These are phyloP conservation scores for Psittacula derbiana DNA, from an alignment of 2,797 vertebrate species.

Conservation along the genomic window DNA sequence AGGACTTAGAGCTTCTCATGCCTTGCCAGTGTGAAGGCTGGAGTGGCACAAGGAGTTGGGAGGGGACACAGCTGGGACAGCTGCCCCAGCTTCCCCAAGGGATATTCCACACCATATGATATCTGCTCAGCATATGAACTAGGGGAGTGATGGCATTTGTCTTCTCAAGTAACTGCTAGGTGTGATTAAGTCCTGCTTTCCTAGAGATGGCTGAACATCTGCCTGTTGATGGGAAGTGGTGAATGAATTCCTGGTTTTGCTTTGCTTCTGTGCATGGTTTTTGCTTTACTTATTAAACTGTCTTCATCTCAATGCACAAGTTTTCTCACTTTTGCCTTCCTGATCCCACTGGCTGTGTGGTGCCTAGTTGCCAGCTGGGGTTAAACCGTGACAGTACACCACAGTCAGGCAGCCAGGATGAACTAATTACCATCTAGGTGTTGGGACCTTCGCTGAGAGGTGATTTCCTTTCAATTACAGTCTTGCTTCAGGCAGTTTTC, in stretches of 20 bases:
- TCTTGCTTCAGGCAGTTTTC: slow-evolving; percentile 20
- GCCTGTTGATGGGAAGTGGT: neutral
- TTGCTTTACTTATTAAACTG: neutral
- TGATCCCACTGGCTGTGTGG: accelerated
- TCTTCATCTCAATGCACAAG: neutral
- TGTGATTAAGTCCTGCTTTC: neutral
- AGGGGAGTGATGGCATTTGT: neutral
- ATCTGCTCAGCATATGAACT: neutral
- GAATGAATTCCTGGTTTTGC: neutral
- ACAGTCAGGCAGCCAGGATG: neutral
- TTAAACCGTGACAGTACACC: neutral
- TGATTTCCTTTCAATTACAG: neutral
- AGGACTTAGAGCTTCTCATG: neutral
- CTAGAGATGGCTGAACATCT: neutral
- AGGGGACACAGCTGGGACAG: neutral
- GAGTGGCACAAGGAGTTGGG: neutral
- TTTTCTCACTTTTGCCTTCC: neutral
- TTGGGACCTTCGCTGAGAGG: neutral
- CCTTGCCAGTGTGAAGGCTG: neutral
- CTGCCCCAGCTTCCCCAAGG: neutral
- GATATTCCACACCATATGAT: neutral
- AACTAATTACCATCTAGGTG: neutral
- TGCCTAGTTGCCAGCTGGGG: neutral
- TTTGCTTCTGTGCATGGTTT: neutral
- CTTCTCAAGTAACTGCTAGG: neutral